Conservation (phyloP, 2,113 vertebrate genomes). For the Misgurnus mizolepis region DNA sequence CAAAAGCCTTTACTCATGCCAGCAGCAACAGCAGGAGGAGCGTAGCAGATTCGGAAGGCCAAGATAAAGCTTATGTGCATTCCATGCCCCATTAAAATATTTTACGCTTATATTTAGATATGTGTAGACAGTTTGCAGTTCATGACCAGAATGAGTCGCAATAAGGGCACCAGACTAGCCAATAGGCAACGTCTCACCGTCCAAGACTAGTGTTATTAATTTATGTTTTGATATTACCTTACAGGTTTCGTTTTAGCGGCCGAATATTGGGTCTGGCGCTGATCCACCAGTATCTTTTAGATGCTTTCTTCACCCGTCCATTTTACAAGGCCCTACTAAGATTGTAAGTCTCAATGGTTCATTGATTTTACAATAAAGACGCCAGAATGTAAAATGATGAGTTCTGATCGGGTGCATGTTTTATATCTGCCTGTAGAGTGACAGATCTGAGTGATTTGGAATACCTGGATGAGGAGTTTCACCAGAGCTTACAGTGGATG, state of each 20-base stretch:
- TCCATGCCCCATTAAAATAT: no score
- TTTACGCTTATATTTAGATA: no score
- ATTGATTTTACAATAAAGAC: neutral
- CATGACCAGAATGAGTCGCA: no score
- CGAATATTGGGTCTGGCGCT: slow-evolving; percentile 95
- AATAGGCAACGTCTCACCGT: no score
- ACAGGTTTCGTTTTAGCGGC: slow-evolving; percentile 97
- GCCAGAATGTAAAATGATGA: neutral
- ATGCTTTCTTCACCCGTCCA: slow-evolving; percentile 96
- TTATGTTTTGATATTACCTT: neutral
- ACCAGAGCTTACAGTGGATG: slow-evolving; percentile 99
- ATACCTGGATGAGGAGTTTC: slow-evolving; percentile 97
- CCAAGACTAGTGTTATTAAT: neutral
- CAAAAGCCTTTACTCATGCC: no score
- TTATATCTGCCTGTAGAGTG: slow-evolving; percentile 69
- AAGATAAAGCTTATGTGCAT: no score
- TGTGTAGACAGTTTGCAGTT: no score
- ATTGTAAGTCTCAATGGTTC: slow-evolving; percentile 80
- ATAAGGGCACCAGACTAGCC: no score
- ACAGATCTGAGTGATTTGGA: slow-evolving; percentile 97
- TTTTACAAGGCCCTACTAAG: slow-evolving; percentile 97
- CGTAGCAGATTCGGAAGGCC: no score
- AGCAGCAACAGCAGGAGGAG: no score
- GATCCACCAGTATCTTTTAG: slow-evolving; percentile 96
- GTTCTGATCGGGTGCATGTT: neutral